Conservation (phyloP, 2,797 vertebrate genomes). For the Aphelocoma californica region DNA sequence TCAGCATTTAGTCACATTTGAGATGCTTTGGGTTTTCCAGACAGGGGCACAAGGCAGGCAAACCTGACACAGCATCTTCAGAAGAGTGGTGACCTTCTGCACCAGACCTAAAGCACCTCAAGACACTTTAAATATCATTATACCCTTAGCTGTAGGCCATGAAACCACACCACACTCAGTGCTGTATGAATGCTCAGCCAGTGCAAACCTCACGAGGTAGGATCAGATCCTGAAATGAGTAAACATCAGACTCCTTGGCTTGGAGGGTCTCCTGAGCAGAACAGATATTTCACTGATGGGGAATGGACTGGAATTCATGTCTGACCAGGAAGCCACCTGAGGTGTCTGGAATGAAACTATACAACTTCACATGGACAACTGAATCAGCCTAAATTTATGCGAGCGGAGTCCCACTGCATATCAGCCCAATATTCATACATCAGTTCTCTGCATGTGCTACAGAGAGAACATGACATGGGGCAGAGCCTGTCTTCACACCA, state of each 20-base stretch:
- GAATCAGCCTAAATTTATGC: background rate
- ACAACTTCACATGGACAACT: accelerated
- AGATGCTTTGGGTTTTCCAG: background rate
- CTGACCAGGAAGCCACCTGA: background rate
- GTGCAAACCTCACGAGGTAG: background rate
- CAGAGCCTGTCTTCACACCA: background rate
- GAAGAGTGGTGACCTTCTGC: background rate
- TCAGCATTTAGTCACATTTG: background rate
- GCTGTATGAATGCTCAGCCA: background rate
- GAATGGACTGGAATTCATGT: background rate
- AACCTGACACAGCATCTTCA: background rate
- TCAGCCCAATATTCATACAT: background rate
- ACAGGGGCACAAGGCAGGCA: background rate
- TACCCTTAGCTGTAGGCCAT: background rate
- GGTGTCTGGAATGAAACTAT: background rate
- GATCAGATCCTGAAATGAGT: background rate
- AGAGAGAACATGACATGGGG: accelerated
- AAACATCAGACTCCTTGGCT: background rate
- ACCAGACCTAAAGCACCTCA: background rate
- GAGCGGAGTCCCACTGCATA: background rate
- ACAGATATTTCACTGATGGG: background rate
- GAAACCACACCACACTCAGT: background rate
- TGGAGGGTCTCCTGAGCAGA: background rate
- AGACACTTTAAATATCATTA: background rate
- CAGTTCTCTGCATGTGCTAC: background rate